Percentiles rank a stretch among this genome's conserved stretches.
These are phyloP conservation scores for Berghia stephanieae DNA, from an alignment of 1,140 invertebrate species.

Conservation along the genomic window DNA sequence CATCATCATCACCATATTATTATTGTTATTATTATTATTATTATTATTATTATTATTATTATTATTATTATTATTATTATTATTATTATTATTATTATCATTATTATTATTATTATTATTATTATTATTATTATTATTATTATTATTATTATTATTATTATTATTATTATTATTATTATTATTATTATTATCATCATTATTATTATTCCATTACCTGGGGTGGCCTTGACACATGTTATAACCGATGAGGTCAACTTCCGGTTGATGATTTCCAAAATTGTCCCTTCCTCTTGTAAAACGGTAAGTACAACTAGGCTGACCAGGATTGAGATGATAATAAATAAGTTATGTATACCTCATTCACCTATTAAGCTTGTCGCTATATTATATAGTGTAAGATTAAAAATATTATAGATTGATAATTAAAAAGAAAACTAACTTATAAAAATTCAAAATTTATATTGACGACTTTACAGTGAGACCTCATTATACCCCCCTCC, in stretches of 20 bases:
- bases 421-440: background rate
- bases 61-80: no score
- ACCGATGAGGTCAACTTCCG: slow-evolving; percentile 22
- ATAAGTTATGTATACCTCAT: background rate
- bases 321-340: background rate
- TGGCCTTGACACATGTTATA: background rate
- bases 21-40: no score
- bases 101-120: background rate
- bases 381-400: background rate
- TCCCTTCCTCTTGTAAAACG: slow-evolving; percentile 15
- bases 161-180: background rate
- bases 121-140: background rate
- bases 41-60: no score
- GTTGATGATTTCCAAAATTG: slow-evolving; percentile 33
- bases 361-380: background rate
- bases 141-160: background rate
- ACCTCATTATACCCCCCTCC: no score
- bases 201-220: slow-evolving; percentile 10
- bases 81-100: background rate
- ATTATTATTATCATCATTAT: background rate
- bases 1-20: no score
- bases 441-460: no score
- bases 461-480: no score
- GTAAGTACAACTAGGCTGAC: slow-evolving; percentile 26
- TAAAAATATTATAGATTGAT: background rate